Evolutionary conservation across 1,140 invertebrate species (phyloP).

Genomic region (Drosophila pseudoananassae): DNA sequence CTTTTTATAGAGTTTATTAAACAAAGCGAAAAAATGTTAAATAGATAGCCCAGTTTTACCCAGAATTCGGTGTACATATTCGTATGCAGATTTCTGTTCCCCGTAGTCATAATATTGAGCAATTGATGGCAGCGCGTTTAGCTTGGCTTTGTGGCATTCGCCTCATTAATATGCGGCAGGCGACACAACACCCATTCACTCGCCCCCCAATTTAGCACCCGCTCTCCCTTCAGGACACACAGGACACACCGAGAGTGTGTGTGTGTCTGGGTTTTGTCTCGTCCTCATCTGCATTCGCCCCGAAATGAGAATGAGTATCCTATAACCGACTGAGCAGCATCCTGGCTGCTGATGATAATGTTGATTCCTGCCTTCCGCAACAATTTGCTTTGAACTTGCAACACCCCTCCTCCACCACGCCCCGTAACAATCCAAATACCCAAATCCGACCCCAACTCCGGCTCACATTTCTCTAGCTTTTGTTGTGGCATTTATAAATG

Average conservation of each 20-base stretch:
- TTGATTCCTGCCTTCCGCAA: constrained; percentile 81
- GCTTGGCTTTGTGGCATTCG: constrained; percentile 46
- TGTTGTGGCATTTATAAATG: constrained; percentile 57
- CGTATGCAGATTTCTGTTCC: constrained; percentile 64
- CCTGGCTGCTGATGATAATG: constrained; percentile 75
- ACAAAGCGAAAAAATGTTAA: constrained; percentile 14
- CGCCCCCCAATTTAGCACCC: not conserved
- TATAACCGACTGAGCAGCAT: constrained; percentile 60
- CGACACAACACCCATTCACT: constrained; percentile 51
- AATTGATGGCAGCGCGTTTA: constrained; percentile 66
- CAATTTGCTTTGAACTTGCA: constrained; percentile 78
- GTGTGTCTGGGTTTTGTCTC: constrained; percentile 30
- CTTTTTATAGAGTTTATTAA: not conserved
- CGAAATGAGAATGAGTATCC: constrained; percentile 64
- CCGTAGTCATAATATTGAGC: constrained; percentile 69
- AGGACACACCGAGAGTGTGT: constrained; percentile 4
- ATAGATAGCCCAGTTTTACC: constrained; percentile 11
- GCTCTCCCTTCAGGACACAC: constrained; percentile 5
- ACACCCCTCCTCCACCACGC: not conserved
- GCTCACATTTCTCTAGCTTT: constrained; percentile 25
- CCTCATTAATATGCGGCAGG: constrained; percentile 79
- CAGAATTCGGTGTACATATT: constrained; percentile 28
- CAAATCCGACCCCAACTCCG: constrained; percentile 23
- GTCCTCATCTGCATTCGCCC: constrained; percentile 60
- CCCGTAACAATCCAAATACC: constrained; percentile 4